These are phyloP conservation scores for Chrysolina americana DNA, from an alignment of 2,888 invertebrate species.

Conservation along the genomic window DNA sequence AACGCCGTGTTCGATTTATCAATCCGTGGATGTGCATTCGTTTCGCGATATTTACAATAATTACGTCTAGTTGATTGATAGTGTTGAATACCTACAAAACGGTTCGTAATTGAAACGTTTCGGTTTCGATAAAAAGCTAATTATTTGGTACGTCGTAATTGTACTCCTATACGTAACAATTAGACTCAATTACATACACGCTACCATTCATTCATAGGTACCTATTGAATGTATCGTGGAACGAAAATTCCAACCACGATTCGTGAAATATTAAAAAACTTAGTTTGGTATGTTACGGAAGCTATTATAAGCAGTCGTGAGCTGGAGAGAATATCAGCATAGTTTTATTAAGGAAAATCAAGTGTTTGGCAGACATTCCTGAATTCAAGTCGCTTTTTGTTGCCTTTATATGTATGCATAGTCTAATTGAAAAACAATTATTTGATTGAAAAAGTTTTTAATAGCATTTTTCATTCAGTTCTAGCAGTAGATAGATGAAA, in stretches of 20 bases:
- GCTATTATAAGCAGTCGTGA: background rate
- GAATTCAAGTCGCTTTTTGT: too few species aligned
- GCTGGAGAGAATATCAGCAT: background rate
- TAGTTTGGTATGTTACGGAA: background rate
- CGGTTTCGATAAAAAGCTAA: constrained; percentile 20
- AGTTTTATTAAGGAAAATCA: background rate
- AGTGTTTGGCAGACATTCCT: too few species aligned
- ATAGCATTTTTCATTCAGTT: too few species aligned
- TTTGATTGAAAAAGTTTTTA: too few species aligned
- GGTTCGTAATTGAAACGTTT: constrained; percentile 27
- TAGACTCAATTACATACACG: constrained; percentile 22
- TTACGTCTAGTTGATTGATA: constrained; percentile 3
- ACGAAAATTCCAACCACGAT: background rate
- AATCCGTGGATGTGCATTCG: constrained; percentile 1
- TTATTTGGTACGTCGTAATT: constrained; percentile 25
- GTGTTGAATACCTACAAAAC: constrained; percentile 24
- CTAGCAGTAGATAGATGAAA: too few species aligned
- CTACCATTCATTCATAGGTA: constrained; percentile 17
- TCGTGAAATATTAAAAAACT: constrained; percentile 7
- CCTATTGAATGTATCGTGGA: background rate
- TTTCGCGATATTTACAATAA: constrained; percentile 22
- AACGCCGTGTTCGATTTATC: constrained; percentile 15
- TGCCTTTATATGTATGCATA: too few species aligned
- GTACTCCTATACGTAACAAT: background rate
- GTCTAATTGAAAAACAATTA: too few species aligned